Conservation (phyloP, 1,140 invertebrate genomes). For the Drosophila nasuta region DNA sequence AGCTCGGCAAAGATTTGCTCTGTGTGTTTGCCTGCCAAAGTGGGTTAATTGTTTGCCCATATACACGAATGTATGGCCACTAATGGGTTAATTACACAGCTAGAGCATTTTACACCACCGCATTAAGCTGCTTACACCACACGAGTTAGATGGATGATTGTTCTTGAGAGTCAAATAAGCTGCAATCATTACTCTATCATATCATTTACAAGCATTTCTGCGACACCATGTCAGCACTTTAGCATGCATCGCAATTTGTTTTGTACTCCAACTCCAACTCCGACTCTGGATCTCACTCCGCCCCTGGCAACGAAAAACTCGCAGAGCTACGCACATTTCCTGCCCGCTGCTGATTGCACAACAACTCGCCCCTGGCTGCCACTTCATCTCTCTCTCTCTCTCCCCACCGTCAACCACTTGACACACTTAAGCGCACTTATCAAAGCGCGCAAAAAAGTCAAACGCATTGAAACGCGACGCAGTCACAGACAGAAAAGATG, state of each 20-base stretch:
- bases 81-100: slow-evolving; percentile 61
- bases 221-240: slow-evolving; percentile 37
- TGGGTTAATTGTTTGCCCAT: slow-evolving; percentile 20
- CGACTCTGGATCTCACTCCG: neutral
- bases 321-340: slow-evolving; percentile 61
- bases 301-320: slow-evolving; percentile 52
- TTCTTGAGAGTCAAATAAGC: slow-evolving; percentile 13
- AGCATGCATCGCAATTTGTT: slow-evolving; percentile 23
- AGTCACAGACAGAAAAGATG: slow-evolving; percentile 30
- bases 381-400: slow-evolving; percentile 18
- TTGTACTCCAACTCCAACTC: slow-evolving; percentile 45
- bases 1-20: slow-evolving; percentile 12
- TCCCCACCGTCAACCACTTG: slow-evolving; percentile 47
- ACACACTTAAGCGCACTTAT: slow-evolving; percentile 65
- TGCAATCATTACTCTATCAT: slow-evolving; percentile 39
- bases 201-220: slow-evolving; percentile 46
- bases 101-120: neutral
- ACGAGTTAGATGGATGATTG: neutral
- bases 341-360: slow-evolving; percentile 66
- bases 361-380: neutral
- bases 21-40: slow-evolving; percentile 12
- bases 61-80: slow-evolving; percentile 1
- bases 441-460: slow-evolving; percentile 66
- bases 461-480: slow-evolving; percentile 71
- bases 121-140: neutral